Evolutionary conservation across 2,797 vertebrate species (phyloP), one percentile per base, ranked within the genome.

Genomic region (Harpagifer antarcticus): DNA sequence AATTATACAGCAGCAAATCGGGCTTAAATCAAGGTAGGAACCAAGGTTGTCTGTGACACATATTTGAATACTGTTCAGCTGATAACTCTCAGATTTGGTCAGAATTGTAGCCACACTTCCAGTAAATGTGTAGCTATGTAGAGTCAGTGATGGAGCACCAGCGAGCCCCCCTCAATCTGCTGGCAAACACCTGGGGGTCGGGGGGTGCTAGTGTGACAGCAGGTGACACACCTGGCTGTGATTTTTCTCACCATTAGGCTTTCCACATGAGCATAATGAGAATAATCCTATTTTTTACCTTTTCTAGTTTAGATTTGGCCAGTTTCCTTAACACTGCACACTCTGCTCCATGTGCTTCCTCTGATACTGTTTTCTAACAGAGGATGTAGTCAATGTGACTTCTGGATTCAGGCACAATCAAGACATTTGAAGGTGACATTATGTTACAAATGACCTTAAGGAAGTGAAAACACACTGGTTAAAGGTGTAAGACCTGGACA

Each of bases 151-250:
- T 82, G 76, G 63, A 79, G 69, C 48, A 23, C 61, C 64, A 65
- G 62, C 76, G 75, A 23, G 82, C 77, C 84, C 72, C 53, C 49
- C 70, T 78, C 70, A 53, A 74, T 69, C 40, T 73, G 59, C 79
- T 83, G 87, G 82, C 74, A 71, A 43, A 70, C 19, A 47, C 31
- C 57, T 33, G 17, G n/a, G 31, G 27, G 27, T 27, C 48, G 71
- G 19, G 74, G 58, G 13, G 3, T 76, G 84, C 78, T 68, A 82
- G 59, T 33, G 50, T n/a, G 65, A 75, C 71, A 79, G 85, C 87
- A 87, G 90, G 86, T 90, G 87, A 78, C 77, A 66, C 67, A 86
- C 83, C 88, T 90, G 88, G 79, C 81, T 73, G 64, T 67, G 61
- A 66, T 62, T 67, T 64, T 54, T 27, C 50, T 13, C 20, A 44